Evolutionary conservation across 2,797 vertebrate species (phyloP).

Genomic region (Caiman crocodilus): DNA sequence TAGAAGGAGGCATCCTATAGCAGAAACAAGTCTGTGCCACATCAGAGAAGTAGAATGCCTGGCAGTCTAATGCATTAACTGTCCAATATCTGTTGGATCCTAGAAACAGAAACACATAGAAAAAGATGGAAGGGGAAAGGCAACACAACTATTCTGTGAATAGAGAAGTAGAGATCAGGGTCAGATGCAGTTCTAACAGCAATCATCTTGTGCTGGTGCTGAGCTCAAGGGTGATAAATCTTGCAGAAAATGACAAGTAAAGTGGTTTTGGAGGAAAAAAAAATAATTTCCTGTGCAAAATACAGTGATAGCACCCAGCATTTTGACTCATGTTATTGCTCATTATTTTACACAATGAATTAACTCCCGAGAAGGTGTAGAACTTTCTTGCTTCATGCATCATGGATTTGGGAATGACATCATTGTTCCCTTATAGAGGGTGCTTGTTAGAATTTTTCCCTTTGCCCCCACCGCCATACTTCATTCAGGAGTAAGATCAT

Average conservation of each 20-base stretch:
- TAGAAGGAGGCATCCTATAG: too few relatives aligned
- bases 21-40: too few relatives aligned
- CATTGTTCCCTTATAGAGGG: fast-evolving
- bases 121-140: not conserved
- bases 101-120: not conserved
- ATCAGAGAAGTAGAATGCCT: too few relatives aligned
- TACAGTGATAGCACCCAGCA: not conserved
- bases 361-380: not conserved
- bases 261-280: not conserved
- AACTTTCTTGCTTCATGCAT: not conserved
- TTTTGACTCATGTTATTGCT: not conserved
- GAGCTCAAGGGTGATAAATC: not conserved
- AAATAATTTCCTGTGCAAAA: not conserved
- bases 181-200: not conserved
- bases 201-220: not conserved
- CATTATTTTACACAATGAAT: not conserved
- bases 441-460: too few relatives aligned
- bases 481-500: too few relatives aligned
- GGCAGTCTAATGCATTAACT: too few relatives aligned
- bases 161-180: not conserved
- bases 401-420: not conserved
- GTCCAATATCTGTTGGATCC: not conserved
- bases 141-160: not conserved
- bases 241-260: not conserved
- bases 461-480: too few relatives aligned